Percentiles rank a stretch among this genome's conserved stretches.
phyloP scores from a whole-genome alignment of 1,140 invertebrate species.

The Aporrectodea caliginosa region DNA sequence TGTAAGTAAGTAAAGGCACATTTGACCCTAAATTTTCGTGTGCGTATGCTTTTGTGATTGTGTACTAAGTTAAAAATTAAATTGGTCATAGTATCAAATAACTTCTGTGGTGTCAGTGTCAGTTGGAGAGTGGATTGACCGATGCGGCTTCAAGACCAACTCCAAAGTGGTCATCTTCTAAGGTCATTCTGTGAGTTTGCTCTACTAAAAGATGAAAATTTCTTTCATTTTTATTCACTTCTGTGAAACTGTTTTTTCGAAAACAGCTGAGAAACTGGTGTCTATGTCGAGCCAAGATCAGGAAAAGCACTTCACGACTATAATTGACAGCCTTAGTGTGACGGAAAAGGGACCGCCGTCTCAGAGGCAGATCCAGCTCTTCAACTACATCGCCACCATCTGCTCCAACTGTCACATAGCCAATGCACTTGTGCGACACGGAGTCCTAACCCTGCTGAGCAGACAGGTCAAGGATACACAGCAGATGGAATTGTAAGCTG shows the following conservation, averaged over 20 bases:
- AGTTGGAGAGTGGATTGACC: no score
- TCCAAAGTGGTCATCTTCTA: no score
- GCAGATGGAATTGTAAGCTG: slow-evolving; percentile 51
- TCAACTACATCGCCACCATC: slow-evolving; percentile 49
- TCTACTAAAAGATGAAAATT: no score
- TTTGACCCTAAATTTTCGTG: no score
- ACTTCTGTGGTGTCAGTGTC: no score
- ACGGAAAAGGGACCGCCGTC: slow-evolving; percentile 53
- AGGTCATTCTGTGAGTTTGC: no score
- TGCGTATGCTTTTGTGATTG: no score
- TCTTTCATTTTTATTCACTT: no score
- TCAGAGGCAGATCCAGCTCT: slow-evolving; percentile 51
- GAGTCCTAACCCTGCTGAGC: slow-evolving; percentile 39
- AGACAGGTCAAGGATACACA: slow-evolving; percentile 49
- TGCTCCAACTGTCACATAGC: slow-evolving; percentile 39
- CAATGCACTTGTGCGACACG: slow-evolving; percentile 39
- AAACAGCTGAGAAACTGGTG: slow-evolving; percentile 46
- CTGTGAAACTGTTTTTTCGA: no score
- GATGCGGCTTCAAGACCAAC: no score
- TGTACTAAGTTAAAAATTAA: no score
- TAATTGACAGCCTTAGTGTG: slow-evolving; percentile 42
- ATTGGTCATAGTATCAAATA: no score
- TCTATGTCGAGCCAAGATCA: slow-evolving; percentile 48
- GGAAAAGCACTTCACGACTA: slow-evolving; percentile 43
- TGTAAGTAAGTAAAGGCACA: neutral